Conservation (phyloP, 2,797 vertebrate species). For the Buphagus erythrorhynchus region DNA sequence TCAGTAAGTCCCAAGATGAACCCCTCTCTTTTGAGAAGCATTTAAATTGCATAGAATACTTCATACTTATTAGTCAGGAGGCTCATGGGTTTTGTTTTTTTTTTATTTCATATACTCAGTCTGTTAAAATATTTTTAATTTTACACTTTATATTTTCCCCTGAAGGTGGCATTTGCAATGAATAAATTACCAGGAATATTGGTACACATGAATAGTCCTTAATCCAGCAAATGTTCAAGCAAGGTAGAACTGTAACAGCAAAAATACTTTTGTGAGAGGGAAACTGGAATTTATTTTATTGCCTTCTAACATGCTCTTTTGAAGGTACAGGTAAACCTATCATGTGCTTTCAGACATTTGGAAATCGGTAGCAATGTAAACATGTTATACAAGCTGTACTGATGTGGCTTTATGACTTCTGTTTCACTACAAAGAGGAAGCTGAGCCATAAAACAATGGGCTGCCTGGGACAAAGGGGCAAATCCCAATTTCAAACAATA, state of each 20-base stretch:
- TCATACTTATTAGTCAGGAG: not conserved
- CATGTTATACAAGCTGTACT: not conserved
- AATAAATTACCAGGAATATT: not conserved
- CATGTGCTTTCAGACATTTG: not conserved
- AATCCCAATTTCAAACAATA: not conserved
- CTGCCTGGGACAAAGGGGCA: not conserved
- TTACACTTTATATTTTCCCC: not conserved
- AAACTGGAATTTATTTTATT: not conserved
- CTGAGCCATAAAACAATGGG: not conserved
- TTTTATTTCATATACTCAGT: not conserved
- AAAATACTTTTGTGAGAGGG: not conserved
- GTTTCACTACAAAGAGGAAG: not conserved
- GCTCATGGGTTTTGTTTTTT: not conserved
- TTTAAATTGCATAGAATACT: not conserved
- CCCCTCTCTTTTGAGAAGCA: not conserved
- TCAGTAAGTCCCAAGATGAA: not conserved
- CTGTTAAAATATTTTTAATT: not conserved
- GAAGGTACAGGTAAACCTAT: not conserved
- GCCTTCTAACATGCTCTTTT: not conserved
- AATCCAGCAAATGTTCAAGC: not conserved
- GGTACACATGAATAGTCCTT: not conserved
- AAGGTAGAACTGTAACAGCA: not conserved
- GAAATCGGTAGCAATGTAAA: not conserved
- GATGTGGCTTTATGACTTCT: not conserved
- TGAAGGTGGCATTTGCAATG: not conserved